phyloP scores from a whole-genome alignment of 2,797 vertebrate genomes.

The Harpagifer antarcticus region DNA sequence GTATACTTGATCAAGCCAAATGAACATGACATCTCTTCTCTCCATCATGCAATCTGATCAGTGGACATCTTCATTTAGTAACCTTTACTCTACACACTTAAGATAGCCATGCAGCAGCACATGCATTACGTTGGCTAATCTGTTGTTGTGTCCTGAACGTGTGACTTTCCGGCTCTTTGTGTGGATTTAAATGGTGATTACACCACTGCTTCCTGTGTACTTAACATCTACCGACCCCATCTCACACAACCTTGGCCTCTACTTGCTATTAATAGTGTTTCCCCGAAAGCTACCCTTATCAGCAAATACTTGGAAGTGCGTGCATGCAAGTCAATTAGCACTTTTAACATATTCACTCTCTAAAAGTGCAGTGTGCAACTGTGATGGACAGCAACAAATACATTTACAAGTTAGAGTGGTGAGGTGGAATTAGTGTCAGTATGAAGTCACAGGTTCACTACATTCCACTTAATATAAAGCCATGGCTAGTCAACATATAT shows the following conservation, averaged over 20 bases:
- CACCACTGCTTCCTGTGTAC: constrained; percentile 10
- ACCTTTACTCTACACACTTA: background rate
- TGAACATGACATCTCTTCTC: background rate
- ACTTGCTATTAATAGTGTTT: constrained; percentile 37
- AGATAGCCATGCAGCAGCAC: background rate
- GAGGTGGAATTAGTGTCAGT: background rate
- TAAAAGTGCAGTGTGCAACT: background rate
- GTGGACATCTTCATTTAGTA: background rate
- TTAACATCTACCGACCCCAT: constrained; percentile 6
- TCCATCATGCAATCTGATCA: background rate
- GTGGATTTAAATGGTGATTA: constrained; percentile 3
- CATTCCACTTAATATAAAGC: background rate
- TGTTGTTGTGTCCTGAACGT: background rate
- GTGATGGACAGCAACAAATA: background rate
- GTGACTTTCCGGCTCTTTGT: background rate
- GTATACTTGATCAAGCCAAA: background rate
- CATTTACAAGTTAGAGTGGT: background rate
- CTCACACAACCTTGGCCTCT: background rate
- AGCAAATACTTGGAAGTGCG: background rate
- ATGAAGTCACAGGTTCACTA: too few relatives aligned
- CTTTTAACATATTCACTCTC: background rate
- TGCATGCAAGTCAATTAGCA: constrained; percentile 4
- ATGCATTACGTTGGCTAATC: background rate
- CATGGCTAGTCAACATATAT: background rate
- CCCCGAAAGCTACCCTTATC: constrained; percentile 17